A percentile compares a stretch with the other conserved stretches of the same genome.
phyloP scores from a whole-genome alignment of 2,888 invertebrate genomes.

The Euzetes globulus region DNA sequence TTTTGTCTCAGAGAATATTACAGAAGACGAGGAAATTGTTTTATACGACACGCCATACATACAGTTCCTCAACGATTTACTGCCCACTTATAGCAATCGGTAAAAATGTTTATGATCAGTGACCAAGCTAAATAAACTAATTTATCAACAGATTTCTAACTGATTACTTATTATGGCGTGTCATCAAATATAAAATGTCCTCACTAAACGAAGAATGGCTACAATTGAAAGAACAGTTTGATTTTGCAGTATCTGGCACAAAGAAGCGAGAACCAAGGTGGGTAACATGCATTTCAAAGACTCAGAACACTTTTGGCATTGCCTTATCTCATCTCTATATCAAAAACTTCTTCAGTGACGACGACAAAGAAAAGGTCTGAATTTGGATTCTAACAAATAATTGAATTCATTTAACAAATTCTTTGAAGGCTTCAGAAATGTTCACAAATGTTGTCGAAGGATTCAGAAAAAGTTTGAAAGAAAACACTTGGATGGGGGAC shows the following conservation, averaged over 20 bases:
- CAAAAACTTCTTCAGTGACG: slow-evolving; percentile 74
- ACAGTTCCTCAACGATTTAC: too few relatives aligned
- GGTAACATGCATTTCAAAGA: slow-evolving; percentile 73
- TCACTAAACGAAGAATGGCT: slow-evolving; percentile 48
- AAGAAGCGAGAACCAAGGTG: slow-evolving; percentile 63
- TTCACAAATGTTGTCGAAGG: slow-evolving; percentile 71
- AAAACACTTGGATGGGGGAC: slow-evolving; percentile 86
- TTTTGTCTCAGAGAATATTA: too few relatives aligned
- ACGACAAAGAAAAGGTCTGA: slow-evolving; percentile 61
- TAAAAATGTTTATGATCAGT: too few relatives aligned
- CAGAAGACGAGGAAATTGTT: too few relatives aligned
- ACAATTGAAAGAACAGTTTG: slow-evolving; percentile 68
- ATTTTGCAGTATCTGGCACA: slow-evolving; percentile 65
- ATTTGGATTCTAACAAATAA: neutral
- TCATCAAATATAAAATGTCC: slow-evolving; percentile 48
- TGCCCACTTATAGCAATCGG: too few relatives aligned
- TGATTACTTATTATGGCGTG: slow-evolving; percentile 88
- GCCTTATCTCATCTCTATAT: slow-evolving; percentile 64
- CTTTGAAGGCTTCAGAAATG: slow-evolving; percentile 59
- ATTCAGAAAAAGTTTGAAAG: slow-evolving; percentile 67
- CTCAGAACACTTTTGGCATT: slow-evolving; percentile 38
- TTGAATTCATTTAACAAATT: neutral
- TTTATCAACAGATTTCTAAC: slow-evolving; percentile 54
- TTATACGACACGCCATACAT: too few relatives aligned
- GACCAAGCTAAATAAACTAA: too few relatives aligned